Conservation (phyloP, 2,888 invertebrate species). For the Anarsia innoxiella region DNA sequence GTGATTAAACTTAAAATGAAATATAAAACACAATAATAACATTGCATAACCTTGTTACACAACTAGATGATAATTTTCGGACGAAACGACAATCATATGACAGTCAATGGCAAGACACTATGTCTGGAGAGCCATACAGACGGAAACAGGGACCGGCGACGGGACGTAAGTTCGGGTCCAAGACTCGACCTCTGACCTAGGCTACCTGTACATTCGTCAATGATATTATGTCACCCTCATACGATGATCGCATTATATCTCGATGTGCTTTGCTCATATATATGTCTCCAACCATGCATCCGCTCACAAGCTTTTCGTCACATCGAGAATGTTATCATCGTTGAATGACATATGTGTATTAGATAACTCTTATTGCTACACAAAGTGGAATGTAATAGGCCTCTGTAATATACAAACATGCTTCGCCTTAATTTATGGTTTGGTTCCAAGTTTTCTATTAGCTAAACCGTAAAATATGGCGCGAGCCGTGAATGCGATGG, state of each 20-base stretch:
- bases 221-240: constrained; percentile 34
- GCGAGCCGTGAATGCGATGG: constrained; percentile 26
- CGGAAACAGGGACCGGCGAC: constrained; percentile 78
- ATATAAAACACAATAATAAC: background rate
- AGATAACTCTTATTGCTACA: constrained; percentile 34
- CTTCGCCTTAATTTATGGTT: constrained; percentile 31
- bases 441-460: constrained; percentile 13
- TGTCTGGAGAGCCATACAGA: constrained; percentile 70
- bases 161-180: constrained; percentile 76
- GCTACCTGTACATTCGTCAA: constrained; percentile 24
- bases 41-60: constrained; percentile 29
- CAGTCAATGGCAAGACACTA: constrained; percentile 51
- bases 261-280: constrained; percentile 57
- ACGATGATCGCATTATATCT: constrained; percentile 64
- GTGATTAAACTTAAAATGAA: no score
- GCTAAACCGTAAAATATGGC: constrained; percentile 28
- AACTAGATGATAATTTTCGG: constrained; percentile 57
- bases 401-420: constrained; percentile 52
- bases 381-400: constrained; percentile 57
- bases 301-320: constrained; percentile 62
- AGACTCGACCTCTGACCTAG: constrained; percentile 21
- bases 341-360: constrained; percentile 30
- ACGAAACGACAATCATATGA: constrained; percentile 61
- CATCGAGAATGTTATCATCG: constrained; percentile 71
- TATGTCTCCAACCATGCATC: constrained; percentile 37